Base-by-base conservation (phyloP, 2,797 vertebrate species). In the Pipistrellus pygmaeus region DNA sequence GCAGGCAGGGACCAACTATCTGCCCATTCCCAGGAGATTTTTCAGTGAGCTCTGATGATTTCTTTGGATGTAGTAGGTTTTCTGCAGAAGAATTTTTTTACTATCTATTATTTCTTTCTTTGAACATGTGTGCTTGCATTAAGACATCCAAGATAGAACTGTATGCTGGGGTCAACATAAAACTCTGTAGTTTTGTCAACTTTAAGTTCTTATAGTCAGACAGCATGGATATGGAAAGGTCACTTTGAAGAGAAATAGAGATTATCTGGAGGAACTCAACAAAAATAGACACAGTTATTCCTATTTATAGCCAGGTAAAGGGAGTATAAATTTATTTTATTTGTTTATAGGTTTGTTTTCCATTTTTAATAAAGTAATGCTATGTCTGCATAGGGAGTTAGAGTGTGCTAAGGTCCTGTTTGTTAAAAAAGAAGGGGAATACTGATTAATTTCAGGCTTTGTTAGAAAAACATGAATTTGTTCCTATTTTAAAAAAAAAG, bases 81-180 rank as follows among this genome's bases (percentile, higher is more conserved):
- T 86, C 68, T 94, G 69, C 35, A 64, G 35, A 90, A 92, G 44
- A 41, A 6, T 41, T 17, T 25, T 11, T 92, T 95, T 80, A 91
- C 53, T 15, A 55, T 89, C 25, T 62, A 82, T 46, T 88, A 82
- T 62, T 89, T 81, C 32, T 91, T 95, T 95, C 68, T 88, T 95
- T 88, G 86, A 94, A 85, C n/a, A 78, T 38, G 32, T 90, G 30
- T 80, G 71, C 38, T 86, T 91, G n/a, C 41, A 14, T 93, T 81
- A 85, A 91, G 77, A 18, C 44, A 95, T 75, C 64, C 25, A 77
- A 80, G 72, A 92, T 77, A 72, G 51, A 93, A 87, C 18, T 44
- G 10, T 73, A 73, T 88, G 51, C 25, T 73, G 30, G n/a, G 30
- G 8, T 90, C 35, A 78, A 66, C n/a, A 92, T 71, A 90, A 73